Base-by-base conservation (phyloP, 2,888 invertebrate genomes). In the Itoplectis maculator region DNA sequence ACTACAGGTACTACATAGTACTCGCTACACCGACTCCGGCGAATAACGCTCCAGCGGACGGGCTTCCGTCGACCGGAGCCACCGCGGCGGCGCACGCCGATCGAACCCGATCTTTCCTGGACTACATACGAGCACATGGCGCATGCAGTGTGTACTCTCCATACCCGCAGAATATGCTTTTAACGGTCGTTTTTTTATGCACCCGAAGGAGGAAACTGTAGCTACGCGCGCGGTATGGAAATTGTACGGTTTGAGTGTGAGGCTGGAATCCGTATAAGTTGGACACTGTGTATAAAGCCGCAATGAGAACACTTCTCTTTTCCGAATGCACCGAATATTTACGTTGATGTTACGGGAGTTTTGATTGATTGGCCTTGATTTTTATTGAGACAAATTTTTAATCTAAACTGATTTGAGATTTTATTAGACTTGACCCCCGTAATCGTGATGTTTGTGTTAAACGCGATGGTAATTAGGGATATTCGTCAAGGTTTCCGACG, bases 41-140 rank as follows among this genome's bases (percentile, higher is more conserved):
- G 45, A 74, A 69, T 11, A 75, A 65, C 47, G 75, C 18, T 51
- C 61, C 18, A 40, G 49, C 56, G 7, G 47, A 77, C 45, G 51
- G 54, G 47, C 68, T 78, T 81, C 69, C 69, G 63, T 74, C 54
- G 63, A 37, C 23, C n/a, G n/a, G n/a, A n/a, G n/a, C n/a, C n/a
- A n/a, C n/a, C n/a, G n/a, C n/a, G n/a, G n/a, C n/a, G n/a, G 45
- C 40, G 81, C 35, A 15, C 59, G 23, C 15, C 20, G 54, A 76
- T 68, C 76, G 49, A 66, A 65, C 45, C 56, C 65, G 18, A 77
- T 81, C 18, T 15, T 61, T 79, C 49, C 11, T 29, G 11, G 47
- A 18, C 65, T 20, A 29, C 37, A 20, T 49, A 5, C 15, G 59
- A 18, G 9, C 40, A 40, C 61, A 15, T 18, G 51, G 6, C 37